phyloP scores from a whole-genome alignment of 1,140 invertebrate species.

The Drosophila quadrilineata region DNA sequence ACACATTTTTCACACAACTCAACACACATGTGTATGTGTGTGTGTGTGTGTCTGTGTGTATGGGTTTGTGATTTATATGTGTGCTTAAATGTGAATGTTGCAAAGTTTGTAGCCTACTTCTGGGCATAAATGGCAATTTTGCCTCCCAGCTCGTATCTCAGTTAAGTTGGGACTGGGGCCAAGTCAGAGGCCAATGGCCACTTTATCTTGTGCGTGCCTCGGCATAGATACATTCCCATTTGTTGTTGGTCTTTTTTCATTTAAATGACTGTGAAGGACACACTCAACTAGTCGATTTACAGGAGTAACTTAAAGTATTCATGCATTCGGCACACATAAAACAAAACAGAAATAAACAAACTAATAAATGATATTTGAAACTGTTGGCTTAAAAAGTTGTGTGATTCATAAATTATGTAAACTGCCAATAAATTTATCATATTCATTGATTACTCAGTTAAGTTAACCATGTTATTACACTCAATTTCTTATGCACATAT shows the following conservation, averaged over 20 bases:
- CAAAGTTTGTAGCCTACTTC: conserved; percentile 17
- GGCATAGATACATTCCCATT: conserved; percentile 14
- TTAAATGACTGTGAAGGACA: conserved; percentile 10
- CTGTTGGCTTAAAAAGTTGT: too few species aligned
- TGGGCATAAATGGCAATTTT: conserved; percentile 9
- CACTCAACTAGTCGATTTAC: background rate
- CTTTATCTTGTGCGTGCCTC: conserved; percentile 19
- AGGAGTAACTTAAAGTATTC: background rate
- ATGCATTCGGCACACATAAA: too few species aligned
- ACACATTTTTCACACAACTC: conserved; percentile 17
- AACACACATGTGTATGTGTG: too few species aligned
- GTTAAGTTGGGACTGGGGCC: conserved; percentile 6
- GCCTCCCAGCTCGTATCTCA: conserved; percentile 4
- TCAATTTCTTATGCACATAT: background rate
- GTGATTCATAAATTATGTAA: too few species aligned
- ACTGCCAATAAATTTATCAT: too few species aligned
- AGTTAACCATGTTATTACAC: background rate
- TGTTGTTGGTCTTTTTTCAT: conserved; percentile 15
- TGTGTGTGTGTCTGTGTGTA: too few species aligned
- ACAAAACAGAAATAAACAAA: too few species aligned
- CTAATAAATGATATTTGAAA: too few species aligned
- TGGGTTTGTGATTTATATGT: conserved; percentile 56
- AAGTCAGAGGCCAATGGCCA: conserved; percentile 16
- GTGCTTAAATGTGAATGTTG: conserved; percentile 35
- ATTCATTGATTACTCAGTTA: background rate